These are phyloP conservation scores for Erethizon dorsatum DNA, from an alignment of 2,797 vertebrate species.

Conservation along the genomic window DNA sequence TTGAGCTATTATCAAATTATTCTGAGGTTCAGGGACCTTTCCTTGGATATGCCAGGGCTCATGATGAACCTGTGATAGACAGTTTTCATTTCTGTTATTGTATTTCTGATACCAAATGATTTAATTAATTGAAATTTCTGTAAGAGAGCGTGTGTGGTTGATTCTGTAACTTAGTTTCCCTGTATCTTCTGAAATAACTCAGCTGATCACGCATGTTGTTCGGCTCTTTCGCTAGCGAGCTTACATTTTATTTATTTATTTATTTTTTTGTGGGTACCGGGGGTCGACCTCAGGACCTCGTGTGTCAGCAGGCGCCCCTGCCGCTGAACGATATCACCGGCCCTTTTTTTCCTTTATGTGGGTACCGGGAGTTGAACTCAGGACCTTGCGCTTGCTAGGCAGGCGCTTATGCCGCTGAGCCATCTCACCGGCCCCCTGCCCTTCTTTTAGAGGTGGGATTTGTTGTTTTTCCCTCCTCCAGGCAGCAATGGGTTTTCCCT, in stretches of 20 bases:
- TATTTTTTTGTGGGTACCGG: too few species aligned
- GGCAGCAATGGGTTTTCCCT: neutral
- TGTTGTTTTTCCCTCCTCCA: neutral
- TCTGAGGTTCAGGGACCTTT: neutral
- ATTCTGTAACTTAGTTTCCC: neutral
- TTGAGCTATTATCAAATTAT: neutral
- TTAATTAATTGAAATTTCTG: neutral
- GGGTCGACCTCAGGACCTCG: too few species aligned
- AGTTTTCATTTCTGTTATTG: neutral
- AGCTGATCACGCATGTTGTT: neutral
- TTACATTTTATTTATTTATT: neutral
- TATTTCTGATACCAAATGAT: slow-evolving; percentile 13
- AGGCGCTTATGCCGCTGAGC: too few species aligned
- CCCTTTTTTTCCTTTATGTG: too few species aligned
- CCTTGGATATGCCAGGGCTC: neutral
- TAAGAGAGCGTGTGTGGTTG: neutral
- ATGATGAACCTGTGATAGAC: neutral
- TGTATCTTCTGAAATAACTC: neutral
- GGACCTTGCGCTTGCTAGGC: too few species aligned
- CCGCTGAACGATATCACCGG: too few species aligned
- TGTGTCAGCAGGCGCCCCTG: too few species aligned
- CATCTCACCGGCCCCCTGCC: too few species aligned
- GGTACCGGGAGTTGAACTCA: too few species aligned
- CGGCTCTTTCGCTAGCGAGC: neutral
- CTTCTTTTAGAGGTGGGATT: neutral